These are phyloP conservation scores for Loriculus beryllinus DNA, from an alignment of 2,797 vertebrate genomes.

Conservation along the genomic window DNA sequence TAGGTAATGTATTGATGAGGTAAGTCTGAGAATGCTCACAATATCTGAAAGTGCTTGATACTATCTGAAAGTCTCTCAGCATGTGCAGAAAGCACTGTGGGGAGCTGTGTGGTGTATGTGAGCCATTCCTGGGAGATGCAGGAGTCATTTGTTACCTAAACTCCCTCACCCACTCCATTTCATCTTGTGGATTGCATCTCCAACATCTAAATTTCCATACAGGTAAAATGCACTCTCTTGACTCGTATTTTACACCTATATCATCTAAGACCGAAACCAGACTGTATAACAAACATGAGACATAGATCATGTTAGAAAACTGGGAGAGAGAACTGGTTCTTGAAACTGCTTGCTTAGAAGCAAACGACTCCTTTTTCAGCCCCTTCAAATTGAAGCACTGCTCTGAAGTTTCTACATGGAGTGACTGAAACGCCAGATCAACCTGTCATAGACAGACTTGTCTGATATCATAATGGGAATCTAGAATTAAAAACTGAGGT, in stretches of 20 bases:
- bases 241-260: not conserved
- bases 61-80: not conserved
- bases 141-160: not conserved
- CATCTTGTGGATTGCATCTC: fast-evolving
- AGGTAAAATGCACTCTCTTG: not conserved
- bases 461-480: not conserved
- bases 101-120: not conserved
- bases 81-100: not conserved
- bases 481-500: not conserved
- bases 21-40: not conserved
- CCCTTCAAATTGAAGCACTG: not conserved
- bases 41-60: not conserved
- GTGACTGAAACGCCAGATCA: not conserved
- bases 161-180: not conserved
- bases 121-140: not conserved
- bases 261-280: not conserved
- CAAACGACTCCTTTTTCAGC: not conserved
- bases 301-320: not conserved
- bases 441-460: not conserved
- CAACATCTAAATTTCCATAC: not conserved
- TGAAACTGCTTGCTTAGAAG: not conserved
- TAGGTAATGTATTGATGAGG: not conserved
- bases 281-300: not conserved
- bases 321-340: not conserved
- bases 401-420: not conserved